Percentiles rank a stretch among this genome's conserved stretches.
Evolutionary conservation across 2,888 invertebrate genomes (phyloP).

Genomic region (Xanthorhoe spadicearia): DNA sequence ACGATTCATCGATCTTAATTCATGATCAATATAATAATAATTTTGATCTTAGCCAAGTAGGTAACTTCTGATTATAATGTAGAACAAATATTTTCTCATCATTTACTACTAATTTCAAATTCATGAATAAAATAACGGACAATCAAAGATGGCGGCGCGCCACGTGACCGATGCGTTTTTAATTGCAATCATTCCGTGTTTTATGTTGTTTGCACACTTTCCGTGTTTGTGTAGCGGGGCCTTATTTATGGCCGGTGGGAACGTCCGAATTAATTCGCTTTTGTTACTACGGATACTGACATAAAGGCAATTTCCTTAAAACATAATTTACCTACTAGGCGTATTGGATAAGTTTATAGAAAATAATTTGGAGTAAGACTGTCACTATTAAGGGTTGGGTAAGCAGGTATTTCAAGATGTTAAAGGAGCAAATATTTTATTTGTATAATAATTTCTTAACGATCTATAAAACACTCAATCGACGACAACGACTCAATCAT

Average conservation of each 20-base stretch:
- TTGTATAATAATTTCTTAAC: no score
- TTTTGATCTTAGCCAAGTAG: no score
- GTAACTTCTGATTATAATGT: no score
- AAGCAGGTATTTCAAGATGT: no score
- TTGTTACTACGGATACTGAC: constrained; percentile 41
- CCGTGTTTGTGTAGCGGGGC: constrained; percentile 73
- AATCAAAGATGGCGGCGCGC: constrained; percentile 73
- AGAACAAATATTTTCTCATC: background rate
- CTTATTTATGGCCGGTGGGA: constrained; percentile 82
- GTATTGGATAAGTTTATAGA: no score
- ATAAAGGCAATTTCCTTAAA: background rate
- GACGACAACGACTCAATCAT: no score
- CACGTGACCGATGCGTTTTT: constrained; percentile 83
- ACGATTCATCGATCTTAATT: no score
- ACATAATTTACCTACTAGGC: background rate
- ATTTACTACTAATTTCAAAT: constrained; percentile 4
- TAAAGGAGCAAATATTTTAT: no score
- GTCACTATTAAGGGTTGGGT: no score
- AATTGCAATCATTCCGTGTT: constrained; percentile 84
- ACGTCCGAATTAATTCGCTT: constrained; percentile 67
- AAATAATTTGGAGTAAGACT: background rate
- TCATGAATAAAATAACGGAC: constrained; percentile 47
- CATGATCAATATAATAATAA: no score
- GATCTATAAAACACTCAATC: no score
- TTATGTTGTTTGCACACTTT: constrained; percentile 82